Evolutionary conservation across 1,140 invertebrate species (phyloP), one percentile per base, ranked within the genome.

Genomic region (Drosophila arawakana): DNA sequence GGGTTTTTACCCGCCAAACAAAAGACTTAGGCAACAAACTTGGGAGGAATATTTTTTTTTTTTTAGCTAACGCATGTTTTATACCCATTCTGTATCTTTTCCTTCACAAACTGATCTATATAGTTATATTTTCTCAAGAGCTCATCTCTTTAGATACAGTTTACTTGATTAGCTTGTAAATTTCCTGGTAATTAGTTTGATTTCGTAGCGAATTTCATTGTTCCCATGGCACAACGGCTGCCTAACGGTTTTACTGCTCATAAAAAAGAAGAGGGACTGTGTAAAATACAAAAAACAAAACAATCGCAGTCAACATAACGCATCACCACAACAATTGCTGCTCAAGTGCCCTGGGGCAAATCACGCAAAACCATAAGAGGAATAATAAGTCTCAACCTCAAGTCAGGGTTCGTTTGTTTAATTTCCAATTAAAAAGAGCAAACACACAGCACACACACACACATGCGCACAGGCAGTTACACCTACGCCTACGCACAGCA

Each of bases 341-440:
- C 61, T 88, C 84, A 80, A 88, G 83, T 89, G 83, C 73, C 65
- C 59, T 59, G 59, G 59, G 54, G 59, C 47, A 88, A 88, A 88
- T 88, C 84, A 88, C 84, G 84, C 84, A 88, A 84, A 88, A 75
- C 78, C 78, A 83, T 80, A 77, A 61, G 70, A 69, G 50, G n/a
- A 74, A 77, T 67, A 73, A 84, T 80, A 52, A 46, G 73, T 15
- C 68, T 70, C 65, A 60, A 61, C 65, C 65, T 68, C 71, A 55
- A 13, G 49, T 30, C 10, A 18, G 10, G 46, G 9, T 61, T 39
- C 39, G 34, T 49, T 37, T 89, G 84, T 89, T 89, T 89, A 89
- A 81, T 89, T 89, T 89, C 84, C 84, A 89, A 89, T 89, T 89
- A 89, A 89, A 89, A 89, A 78, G 85, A 89, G 84, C 84, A 89